Evolutionary conservation across 2,797 vertebrate species (phyloP), one percentile per base, ranked within the genome.

Genomic region (Arrhamphus sclerolepis): DNA sequence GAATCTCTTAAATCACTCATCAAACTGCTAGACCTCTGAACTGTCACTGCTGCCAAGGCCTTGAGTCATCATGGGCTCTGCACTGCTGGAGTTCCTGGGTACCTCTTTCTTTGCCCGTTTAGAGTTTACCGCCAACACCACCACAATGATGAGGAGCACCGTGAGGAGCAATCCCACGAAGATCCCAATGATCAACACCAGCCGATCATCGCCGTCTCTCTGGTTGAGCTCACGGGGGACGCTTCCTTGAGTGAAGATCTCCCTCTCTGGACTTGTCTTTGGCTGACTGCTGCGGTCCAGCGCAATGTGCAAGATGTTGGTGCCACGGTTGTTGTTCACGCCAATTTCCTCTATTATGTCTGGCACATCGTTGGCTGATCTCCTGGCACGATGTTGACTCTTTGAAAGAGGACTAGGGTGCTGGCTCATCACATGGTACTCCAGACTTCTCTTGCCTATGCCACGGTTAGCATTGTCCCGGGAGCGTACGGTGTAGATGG

Each of bases 11-110:
- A 53, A 38, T 8, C 10, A 9, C 31, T 48, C 31, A 4, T 44
- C 26, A 10, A 66, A 55, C 34, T 22, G 54, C 96, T 92, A 98
- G 75, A 98, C 97, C 85, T 98, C 97, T 0, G 97, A 98, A 88
- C 95, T 96, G 90, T 98, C 95, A 0, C 78, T 78, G 70, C 41
- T 75, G 13, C 68, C 43, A 22, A 76, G 84, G 72, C 66, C 87
- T 28, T 54, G 89, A 0, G 85, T 77, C 92, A 95, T 84, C 94
- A 94, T 94, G n/a, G 94, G 94, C 74, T 96, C 91, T 0, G 89
- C 85, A 81, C 92, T 94, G 78, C 88, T 85, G 0, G 94, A 89
- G 28, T 66, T 80, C 1, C 75, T 90, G 0, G 93, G 84, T 0
- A 56, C 38, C 0, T 89, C 80, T 41, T 89, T 91, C 76, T 92